Base-by-base conservation (phyloP, 2,888 invertebrate species). In the Amitus sp. region DNA sequence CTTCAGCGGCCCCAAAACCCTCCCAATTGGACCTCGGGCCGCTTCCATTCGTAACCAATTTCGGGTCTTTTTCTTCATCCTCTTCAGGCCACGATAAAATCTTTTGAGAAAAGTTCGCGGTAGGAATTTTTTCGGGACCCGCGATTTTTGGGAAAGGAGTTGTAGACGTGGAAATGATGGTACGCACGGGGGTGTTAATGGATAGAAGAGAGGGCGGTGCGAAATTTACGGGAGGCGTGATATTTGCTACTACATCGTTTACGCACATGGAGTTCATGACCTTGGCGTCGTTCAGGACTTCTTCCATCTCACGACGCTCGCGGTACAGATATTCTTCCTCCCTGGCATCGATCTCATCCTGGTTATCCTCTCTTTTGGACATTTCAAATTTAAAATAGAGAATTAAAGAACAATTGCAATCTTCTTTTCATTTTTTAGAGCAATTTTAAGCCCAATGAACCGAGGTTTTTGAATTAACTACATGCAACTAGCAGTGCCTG, bases 221-320 rank as follows among this genome's bases (percentile, higher is more conserved):
- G 55, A 75, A 72, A 68, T 60, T 73, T 68, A 76, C 74, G 69
- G 77, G 72, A 67, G 72, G 73, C 66, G 66, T 65, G 62, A 68
- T 63, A 67, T 54, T 60, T 52, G 47, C 61, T 61, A n/a, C n/a
- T n/a, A 64, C 58, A 62, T 70, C 73, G 68, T 72, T 79, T 78
- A 82, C 82, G 82, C 79, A 82, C 82, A 82, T 82, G 68, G 76
- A 70, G 63, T 71, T n/a, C 74, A 59, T 78, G 79, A 57, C 69
- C 65, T 80, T 79, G 51, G 71, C 74, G 47, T 69, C 64, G 55
- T 68, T 75, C 70, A 73, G 69, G 27, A 80, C 82, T 68, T 81
- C 82, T 69, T 82, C 78, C 12, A 82, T 76, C 68, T 81, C 81
- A 12, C 82, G 77, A 33, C 81, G 74, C 55, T 81, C n/a, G n/a